These are phyloP conservation scores for Monopis laevigella DNA, from an alignment of 2,888 invertebrate genomes.

Conservation along the genomic window DNA sequence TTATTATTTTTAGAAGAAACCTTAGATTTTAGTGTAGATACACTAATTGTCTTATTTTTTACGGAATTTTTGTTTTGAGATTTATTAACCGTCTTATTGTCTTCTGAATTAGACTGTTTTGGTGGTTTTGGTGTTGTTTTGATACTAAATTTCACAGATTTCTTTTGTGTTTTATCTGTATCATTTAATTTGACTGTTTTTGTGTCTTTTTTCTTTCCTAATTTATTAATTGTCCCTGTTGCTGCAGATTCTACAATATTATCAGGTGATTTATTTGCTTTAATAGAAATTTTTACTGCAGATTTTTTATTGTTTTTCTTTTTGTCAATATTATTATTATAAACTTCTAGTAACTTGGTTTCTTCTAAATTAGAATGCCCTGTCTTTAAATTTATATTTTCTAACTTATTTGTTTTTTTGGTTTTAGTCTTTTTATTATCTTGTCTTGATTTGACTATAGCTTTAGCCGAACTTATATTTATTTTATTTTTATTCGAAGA, in stretches of 20 bases:
- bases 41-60: background rate
- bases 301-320: background rate
- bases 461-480: too few species aligned
- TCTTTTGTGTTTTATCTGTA: background rate
- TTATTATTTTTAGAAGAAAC: background rate
- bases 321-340: background rate
- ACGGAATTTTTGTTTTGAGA: background rate
- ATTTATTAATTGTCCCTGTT: background rate
- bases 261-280: background rate
- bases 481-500: too few species aligned
- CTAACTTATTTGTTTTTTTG: background rate
- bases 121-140: background rate
- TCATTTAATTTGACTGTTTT: too few species aligned
- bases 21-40: background rate
- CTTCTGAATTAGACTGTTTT: too few species aligned
- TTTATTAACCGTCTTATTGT: background rate
- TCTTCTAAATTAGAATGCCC: too few species aligned
- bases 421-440: background rate
- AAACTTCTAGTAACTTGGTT: background rate
- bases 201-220: background rate
- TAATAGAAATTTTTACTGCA: background rate
- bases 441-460: background rate
- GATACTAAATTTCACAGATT: constrained; percentile 4
- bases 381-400: too few species aligned
- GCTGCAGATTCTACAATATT: background rate